These are phyloP conservation scores for Stramonita haemastoma DNA, from an alignment of 2,888 invertebrate species.

Conservation along the genomic window DNA sequence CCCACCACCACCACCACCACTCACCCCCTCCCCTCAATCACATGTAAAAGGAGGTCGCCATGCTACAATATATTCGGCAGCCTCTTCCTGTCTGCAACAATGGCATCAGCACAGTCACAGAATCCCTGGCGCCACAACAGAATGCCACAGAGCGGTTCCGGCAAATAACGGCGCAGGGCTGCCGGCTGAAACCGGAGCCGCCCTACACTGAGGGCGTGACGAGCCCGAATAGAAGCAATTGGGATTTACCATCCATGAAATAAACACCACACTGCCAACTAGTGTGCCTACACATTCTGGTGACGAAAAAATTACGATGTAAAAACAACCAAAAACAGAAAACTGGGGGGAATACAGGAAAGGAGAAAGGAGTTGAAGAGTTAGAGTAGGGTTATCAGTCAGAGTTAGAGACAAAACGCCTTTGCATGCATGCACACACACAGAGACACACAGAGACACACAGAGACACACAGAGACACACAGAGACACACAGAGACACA, in stretches of 20 bases:
- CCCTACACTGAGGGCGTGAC: slow-evolving; percentile 18
- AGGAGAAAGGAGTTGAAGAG: background rate
- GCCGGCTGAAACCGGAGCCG: slow-evolving; percentile 23
- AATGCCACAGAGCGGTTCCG: slow-evolving; percentile 27
- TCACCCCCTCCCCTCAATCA: background rate
- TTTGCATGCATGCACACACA: background rate
- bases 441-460: background rate
- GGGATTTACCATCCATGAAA: slow-evolving; percentile 42
- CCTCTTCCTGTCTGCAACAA: slow-evolving; percentile 34
- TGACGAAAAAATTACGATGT: slow-evolving; percentile 14
- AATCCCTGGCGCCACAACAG: slow-evolving; percentile 27
- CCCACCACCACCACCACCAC: background rate
- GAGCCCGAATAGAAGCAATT: slow-evolving; percentile 35
- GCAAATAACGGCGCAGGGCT: slow-evolving; percentile 33
- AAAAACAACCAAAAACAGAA: background rate
- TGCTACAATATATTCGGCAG: slow-evolving; percentile 21
- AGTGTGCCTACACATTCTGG: slow-evolving; percentile 17
- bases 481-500: background rate
- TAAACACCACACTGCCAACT: slow-evolving; percentile 33
- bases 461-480: background rate
- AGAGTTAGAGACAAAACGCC: background rate
- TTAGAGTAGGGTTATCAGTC: no score
- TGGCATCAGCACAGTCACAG: background rate
- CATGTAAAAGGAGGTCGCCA: slow-evolving; percentile 28
- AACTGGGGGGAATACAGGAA: background rate